These are phyloP conservation scores for Pyrgilauda ruficollis DNA, from an alignment of 2,113 vertebrate species.

Conservation along the genomic window DNA sequence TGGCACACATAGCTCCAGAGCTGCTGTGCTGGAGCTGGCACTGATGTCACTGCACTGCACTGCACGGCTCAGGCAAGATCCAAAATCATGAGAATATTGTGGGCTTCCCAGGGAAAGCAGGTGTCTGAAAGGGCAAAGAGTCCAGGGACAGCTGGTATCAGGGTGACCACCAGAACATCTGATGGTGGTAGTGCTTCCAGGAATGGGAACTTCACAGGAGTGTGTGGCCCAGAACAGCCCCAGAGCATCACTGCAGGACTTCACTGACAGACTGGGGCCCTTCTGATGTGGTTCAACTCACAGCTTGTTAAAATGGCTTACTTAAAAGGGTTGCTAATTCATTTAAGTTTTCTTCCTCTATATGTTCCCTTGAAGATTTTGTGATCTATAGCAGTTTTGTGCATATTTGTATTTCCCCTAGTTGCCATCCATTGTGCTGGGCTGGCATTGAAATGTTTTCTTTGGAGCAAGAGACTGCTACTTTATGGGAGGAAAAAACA, in stretches of 20 bases:
- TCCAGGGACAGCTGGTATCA: background rate
- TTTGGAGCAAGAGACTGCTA: background rate
- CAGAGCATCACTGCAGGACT: background rate
- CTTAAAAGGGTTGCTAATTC: background rate
- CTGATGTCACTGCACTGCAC: rapidly evolving
- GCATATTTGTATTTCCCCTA: background rate
- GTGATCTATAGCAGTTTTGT: background rate
- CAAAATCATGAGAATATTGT: background rate
- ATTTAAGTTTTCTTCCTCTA: background rate
- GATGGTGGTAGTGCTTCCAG: background rate
- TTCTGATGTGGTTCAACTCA: background rate
- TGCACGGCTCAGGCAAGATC: background rate
- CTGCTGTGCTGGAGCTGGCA: background rate
- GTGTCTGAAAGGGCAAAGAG: background rate
- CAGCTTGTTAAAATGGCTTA: background rate
- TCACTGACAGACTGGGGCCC: background rate
- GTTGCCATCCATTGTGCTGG: background rate
- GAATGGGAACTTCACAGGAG: background rate
- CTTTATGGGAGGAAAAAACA: background rate
- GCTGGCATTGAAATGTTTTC: background rate
- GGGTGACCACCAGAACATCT: background rate
- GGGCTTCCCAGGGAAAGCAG: background rate
- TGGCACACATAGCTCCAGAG: background rate
- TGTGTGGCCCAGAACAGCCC: background rate
- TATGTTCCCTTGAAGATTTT: background rate